Evolutionary conservation across 2,888 invertebrate species (phyloP).

Genomic region (Agonopterix arenella): DNA sequence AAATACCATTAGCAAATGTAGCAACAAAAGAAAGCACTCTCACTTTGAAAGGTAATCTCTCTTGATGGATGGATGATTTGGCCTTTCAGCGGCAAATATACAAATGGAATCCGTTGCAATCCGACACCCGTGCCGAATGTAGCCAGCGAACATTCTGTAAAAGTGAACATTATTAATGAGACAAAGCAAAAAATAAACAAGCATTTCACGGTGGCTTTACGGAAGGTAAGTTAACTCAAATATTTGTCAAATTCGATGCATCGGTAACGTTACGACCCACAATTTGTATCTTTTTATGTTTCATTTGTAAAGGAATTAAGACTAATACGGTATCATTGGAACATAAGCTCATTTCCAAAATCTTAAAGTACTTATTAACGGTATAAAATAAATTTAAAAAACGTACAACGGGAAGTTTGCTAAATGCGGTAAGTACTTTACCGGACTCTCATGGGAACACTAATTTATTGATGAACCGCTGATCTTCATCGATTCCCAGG

Average conservation of each 20-base stretch:
- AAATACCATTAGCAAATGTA: background rate
- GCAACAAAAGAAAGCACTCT: slow-evolving; percentile 12
- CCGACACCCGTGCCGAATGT: slow-evolving; percentile 84
- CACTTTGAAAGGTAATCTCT: slow-evolving; percentile 89
- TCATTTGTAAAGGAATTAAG: slow-evolving; percentile 41
- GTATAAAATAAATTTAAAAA: slow-evolving; percentile 14
- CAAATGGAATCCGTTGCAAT: slow-evolving; percentile 89
- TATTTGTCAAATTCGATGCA: slow-evolving; percentile 23
- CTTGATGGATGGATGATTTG: slow-evolving; percentile 93
- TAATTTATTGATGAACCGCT: background rate
- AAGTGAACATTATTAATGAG: slow-evolving; percentile 16
- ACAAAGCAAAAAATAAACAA: slow-evolving; percentile 7
- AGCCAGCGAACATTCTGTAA: slow-evolving; percentile 87
- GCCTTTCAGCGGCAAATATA: slow-evolving; percentile 89
- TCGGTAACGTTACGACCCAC: slow-evolving; percentile 3
- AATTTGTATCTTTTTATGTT: slow-evolving; percentile 16
- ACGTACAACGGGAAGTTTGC: slow-evolving; percentile 5
- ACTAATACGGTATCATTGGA: slow-evolving; percentile 22
- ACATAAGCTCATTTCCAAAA: slow-evolving; percentile 22
- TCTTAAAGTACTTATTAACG: slow-evolving; percentile 13
- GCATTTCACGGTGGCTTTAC: slow-evolving; percentile 6
- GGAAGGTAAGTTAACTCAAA: slow-evolving; percentile 12
- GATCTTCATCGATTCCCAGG: too few species aligned
- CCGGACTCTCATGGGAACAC: background rate
- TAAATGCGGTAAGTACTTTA: background rate